Conservation (phyloP, 2,797 vertebrate genomes). For the Pipistrellus pipistrellus region DNA sequence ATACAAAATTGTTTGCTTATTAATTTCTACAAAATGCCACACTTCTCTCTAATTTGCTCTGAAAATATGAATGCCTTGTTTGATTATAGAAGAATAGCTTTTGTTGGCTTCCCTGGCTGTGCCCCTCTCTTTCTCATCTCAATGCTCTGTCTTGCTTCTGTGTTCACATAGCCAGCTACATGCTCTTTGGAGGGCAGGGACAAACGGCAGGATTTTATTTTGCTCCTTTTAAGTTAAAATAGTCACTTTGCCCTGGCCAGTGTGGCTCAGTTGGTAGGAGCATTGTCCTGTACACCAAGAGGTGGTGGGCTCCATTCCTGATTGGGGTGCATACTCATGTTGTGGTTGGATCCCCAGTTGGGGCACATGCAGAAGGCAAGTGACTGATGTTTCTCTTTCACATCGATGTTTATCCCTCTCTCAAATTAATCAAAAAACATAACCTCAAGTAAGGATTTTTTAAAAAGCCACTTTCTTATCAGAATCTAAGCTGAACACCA, state of each 20-base stretch:
- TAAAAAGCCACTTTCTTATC: background rate
- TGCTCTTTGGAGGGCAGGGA: background rate
- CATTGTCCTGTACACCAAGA: background rate
- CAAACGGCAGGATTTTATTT: background rate
- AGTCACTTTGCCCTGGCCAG: background rate
- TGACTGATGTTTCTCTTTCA: background rate
- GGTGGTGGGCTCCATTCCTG: background rate
- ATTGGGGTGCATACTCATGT: background rate
- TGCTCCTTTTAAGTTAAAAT: background rate
- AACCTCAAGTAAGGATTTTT: background rate
- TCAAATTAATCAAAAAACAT: background rate
- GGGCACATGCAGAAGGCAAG: background rate
- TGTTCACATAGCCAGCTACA: background rate
- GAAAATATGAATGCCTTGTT: background rate
- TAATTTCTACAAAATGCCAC: constrained; percentile 9
- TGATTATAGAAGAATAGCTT: background rate
- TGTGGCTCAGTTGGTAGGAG: background rate
- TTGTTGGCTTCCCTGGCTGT: background rate
- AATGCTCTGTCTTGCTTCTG: background rate
- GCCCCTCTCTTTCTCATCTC: background rate
- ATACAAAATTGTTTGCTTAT: background rate
- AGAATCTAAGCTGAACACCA: background rate
- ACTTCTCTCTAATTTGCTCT: background rate
- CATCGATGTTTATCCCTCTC: background rate
- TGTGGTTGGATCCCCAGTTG: background rate